Percentiles rank a stretch among this genome's conserved stretches.
These are phyloP conservation scores for Listronotus bonariensis DNA, from an alignment of 1,140 invertebrate genomes.

Conservation along the genomic window DNA sequence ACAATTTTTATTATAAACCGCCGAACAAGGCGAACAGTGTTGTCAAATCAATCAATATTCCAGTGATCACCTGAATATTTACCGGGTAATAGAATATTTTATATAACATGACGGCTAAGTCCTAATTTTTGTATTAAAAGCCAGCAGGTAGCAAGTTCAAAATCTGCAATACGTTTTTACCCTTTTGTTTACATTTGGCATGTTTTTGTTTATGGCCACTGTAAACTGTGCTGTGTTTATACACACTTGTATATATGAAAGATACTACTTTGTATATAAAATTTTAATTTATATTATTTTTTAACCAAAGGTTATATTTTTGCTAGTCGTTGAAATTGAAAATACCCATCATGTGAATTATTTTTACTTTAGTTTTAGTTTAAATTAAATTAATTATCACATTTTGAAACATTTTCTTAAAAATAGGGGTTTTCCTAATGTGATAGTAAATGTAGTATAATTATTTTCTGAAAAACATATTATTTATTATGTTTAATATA, in stretches of 20 bases:
- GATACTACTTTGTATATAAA: conserved; percentile 47
- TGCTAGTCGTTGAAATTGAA: conserved; percentile 44
- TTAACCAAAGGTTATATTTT: conserved; percentile 53
- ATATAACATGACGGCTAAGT: conserved; percentile 44
- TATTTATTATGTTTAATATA: not conserved
- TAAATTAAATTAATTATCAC: not conserved
- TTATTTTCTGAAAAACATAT: not conserved
- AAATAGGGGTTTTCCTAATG: no score
- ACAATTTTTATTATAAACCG: conserved; percentile 45
- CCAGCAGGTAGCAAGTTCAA: conserved; percentile 55
- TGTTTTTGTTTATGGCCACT: conserved; percentile 46
- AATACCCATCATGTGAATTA: not conserved
- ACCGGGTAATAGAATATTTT: conserved; percentile 48
- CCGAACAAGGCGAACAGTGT: conserved; percentile 53
- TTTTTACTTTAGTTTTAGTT: conserved; percentile 11
- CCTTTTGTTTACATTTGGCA: conserved; percentile 45
- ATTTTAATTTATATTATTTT: conserved; percentile 36
- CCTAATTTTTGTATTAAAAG: conserved; percentile 45
- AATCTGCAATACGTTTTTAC: conserved; percentile 49
- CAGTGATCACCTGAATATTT: conserved; percentile 52
- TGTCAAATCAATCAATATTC: conserved; percentile 48
- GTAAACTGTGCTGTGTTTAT: conserved; percentile 52
- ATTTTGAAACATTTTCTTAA: not conserved
- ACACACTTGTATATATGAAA: conserved; percentile 43
- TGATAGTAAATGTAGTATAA: no score